Conservation (phyloP, 2,113 vertebrate species). For the Periophthalmodon schlosseri region DNA sequence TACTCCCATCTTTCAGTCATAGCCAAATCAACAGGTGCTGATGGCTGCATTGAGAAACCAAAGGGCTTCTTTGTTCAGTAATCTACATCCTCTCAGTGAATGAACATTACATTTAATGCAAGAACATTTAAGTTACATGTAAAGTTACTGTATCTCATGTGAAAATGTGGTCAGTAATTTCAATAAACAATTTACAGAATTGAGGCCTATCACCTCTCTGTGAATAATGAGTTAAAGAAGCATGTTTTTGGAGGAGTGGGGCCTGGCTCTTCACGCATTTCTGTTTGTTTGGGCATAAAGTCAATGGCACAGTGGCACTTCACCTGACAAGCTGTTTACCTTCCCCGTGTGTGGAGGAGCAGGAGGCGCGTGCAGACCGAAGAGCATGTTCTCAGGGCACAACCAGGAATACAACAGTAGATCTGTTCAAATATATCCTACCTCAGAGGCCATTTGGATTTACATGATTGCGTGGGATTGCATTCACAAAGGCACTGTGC, state of each 20-base stretch:
- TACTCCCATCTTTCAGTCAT: neutral
- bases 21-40: neutral
- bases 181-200: neutral
- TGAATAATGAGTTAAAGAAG: neutral
- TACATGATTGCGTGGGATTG: neutral
- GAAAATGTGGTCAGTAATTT: neutral
- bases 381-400: neutral
- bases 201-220: neutral
- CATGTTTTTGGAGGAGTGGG: neutral
- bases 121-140: neutral
- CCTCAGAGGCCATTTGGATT: neutral
- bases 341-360: neutral
- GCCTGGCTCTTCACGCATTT: neutral
- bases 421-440: neutral
- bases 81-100: neutral
- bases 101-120: neutral
- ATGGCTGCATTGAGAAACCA: neutral
- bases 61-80: neutral
- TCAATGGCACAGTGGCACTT: conserved; percentile 9
- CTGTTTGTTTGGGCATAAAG: conserved; percentile 6
- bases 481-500: neutral
- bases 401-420: neutral
- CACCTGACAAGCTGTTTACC: conserved; percentile 14
- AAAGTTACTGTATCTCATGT: neutral
- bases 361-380: neutral